Evolutionary conservation across 1,140 invertebrate species (phyloP).

Genomic region (Cephus cinctus): DNA sequence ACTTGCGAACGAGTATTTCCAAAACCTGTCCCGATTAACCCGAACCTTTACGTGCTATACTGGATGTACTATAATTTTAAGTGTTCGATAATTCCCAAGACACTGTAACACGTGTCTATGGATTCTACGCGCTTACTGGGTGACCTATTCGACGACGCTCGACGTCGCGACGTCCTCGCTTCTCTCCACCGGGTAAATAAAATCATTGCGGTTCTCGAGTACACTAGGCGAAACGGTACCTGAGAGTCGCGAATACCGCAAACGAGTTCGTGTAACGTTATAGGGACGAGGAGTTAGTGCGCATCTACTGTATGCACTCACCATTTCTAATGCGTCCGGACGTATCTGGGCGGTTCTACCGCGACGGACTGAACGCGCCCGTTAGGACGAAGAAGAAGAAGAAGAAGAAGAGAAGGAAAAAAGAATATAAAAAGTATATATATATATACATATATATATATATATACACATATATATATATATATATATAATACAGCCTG

Average conservation of each 20-base stretch:
- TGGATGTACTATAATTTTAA: no score
- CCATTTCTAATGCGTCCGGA: not conserved
- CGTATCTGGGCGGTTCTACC: not conserved
- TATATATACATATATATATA: no score
- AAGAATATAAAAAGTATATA: no score
- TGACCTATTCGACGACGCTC: not conserved
- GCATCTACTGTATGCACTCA: no score
- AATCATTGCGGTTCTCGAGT: not conserved
- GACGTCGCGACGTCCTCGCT: not conserved
- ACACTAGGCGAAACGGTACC: not conserved
- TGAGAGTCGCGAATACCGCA: not conserved
- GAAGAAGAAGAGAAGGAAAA: not conserved
- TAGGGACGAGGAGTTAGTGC: not conserved
- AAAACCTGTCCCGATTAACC: no score
- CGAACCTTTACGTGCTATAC: no score
- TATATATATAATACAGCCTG: no score
- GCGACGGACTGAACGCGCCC: not conserved
- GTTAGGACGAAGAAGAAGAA: not conserved
- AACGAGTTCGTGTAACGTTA: not conserved
- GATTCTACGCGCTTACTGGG: no score
- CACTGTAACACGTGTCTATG: no score
- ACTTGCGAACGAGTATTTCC: no score
- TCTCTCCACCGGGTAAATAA: not conserved
- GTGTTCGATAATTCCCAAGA: no score
- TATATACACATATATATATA: no score